These are phyloP conservation scores for Drosophila glabriapex DNA, from an alignment of 2,888 invertebrate species.

Conservation along the genomic window DNA sequence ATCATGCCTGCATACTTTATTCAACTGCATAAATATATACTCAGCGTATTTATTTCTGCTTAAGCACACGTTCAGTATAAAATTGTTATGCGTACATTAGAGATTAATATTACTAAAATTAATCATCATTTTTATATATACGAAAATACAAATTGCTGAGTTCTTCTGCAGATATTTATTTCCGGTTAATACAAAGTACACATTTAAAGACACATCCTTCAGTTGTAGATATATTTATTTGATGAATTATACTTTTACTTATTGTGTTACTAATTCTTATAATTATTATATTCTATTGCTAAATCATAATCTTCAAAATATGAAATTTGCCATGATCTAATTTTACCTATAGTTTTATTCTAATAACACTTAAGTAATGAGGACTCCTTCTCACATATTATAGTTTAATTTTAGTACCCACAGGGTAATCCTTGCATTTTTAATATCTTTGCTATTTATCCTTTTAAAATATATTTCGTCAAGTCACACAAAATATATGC, in stretches of 20 bases:
- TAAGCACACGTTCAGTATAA: neutral
- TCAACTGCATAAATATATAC: neutral
- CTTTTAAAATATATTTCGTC: neutral
- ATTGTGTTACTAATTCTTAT: neutral
- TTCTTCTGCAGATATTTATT: neutral
- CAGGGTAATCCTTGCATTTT: neutral
- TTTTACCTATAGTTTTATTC: neutral
- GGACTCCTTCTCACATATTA: neutral
- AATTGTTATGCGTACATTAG: neutral
- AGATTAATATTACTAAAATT: neutral
- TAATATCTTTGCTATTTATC: neutral
- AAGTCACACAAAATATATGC: neutral
- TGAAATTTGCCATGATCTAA: neutral
- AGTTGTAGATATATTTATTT: neutral
- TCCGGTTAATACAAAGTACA: neutral
- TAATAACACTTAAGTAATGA: neutral
- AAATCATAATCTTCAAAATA: neutral
- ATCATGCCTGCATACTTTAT: constrained; percentile 6
- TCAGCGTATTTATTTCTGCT: neutral
- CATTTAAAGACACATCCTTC: neutral
- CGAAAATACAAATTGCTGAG: too few relatives aligned
- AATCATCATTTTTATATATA: neutral
- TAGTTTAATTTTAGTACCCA: rapidly evolving
- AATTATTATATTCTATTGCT: neutral
- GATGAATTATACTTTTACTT: neutral